Percentiles rank a stretch among this genome's conserved stretches.
These are phyloP conservation scores for Zosterops borbonicus DNA, from an alignment of 2,113 vertebrate genomes.

Conservation along the genomic window DNA sequence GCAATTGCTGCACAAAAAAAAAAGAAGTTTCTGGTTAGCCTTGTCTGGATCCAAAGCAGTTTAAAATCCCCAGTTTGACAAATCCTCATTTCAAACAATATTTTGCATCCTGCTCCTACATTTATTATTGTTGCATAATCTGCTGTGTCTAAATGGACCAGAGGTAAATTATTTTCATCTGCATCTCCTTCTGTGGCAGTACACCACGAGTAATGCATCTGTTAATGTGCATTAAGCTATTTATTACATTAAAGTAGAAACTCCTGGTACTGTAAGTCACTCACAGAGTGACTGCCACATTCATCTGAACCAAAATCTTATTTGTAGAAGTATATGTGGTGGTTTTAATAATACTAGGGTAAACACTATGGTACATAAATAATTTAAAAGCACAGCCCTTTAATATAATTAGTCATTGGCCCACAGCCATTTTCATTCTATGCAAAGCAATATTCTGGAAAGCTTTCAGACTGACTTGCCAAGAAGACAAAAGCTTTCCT, in stretches of 20 bases:
- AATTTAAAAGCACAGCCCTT: constrained; percentile 49
- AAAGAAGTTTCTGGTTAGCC: constrained; percentile 39
- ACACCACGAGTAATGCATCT: neutral
- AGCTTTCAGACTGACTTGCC: constrained; percentile 43
- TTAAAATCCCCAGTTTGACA: neutral
- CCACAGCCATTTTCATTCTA: constrained; percentile 42
- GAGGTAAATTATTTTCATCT: constrained; percentile 16
- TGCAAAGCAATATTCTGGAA: constrained; percentile 34
- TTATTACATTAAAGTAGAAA: constrained; percentile 12
- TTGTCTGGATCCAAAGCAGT: neutral
- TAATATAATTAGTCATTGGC: constrained; percentile 51
- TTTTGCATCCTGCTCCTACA: neutral
- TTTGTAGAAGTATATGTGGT: constrained; percentile 21
- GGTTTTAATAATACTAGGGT: constrained; percentile 41
- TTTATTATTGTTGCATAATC: neutral
- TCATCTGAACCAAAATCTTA: constrained; percentile 28
- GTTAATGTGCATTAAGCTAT: neutral
- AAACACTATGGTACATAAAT: constrained; percentile 37
- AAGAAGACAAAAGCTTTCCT: constrained; percentile 46
- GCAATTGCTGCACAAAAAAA: constrained; percentile 84
- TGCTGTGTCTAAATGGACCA: neutral
- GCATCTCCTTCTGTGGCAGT: neutral
- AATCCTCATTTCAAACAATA: neutral
- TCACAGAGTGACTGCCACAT: constrained; percentile 11
- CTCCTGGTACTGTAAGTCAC: constrained; percentile 5